These are phyloP conservation scores for Tarsius wallacei DNA, from an alignment of 2,797 vertebrate species.

Conservation along the genomic window DNA sequence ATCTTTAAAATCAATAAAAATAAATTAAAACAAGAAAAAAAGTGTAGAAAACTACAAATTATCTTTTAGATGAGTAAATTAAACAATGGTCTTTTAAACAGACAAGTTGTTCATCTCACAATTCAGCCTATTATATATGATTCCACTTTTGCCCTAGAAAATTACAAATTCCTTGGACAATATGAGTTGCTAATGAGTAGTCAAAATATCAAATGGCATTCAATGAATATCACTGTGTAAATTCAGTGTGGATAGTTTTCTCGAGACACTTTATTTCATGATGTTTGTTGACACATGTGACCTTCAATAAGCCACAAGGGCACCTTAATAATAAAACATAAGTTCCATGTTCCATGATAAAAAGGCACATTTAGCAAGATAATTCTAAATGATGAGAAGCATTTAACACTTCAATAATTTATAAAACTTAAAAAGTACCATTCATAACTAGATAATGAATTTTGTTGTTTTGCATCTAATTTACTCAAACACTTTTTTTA, in stretches of 20 bases:
- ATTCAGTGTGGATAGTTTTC: background rate
- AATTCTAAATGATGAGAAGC: background rate
- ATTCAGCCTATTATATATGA: background rate
- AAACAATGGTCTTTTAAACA: background rate
- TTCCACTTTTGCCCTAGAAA: background rate
- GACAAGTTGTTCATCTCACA: background rate
- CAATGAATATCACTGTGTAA: background rate
- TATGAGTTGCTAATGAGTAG: background rate
- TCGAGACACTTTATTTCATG: background rate
- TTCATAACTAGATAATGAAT: background rate
- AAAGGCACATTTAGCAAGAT: background rate
- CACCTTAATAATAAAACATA: background rate
- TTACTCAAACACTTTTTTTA: slow-evolving; percentile 16
- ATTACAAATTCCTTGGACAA: background rate
- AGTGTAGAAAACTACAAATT: background rate
- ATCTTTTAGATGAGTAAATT: background rate
- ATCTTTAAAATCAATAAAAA: no score
- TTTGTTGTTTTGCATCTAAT: slow-evolving; percentile 11
- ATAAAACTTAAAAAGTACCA: background rate
- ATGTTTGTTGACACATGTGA: background rate
- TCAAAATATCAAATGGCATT: background rate
- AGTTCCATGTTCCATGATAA: background rate
- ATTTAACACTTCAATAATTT: background rate
- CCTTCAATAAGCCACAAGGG: background rate
- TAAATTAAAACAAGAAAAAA: background rate